phyloP scores from a whole-genome alignment of 1,140 invertebrate genomes.

The Pygmarrhopalites habei region DNA sequence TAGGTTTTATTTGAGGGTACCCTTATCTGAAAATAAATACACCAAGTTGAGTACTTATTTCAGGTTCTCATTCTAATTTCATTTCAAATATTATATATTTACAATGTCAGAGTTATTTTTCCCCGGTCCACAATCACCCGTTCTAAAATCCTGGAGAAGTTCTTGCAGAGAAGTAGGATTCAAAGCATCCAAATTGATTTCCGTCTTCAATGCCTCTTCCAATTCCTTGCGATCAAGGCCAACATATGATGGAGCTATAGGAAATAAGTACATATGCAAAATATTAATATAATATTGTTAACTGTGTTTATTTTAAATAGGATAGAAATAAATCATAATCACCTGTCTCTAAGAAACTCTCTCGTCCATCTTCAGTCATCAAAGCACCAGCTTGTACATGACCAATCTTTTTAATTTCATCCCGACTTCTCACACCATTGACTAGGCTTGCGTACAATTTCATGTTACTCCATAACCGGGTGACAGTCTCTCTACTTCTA shows the following conservation, averaged over 20 bases:
- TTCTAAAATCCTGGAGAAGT: constrained; percentile 23
- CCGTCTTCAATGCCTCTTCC: constrained; percentile 12
- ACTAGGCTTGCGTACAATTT: constrained; percentile 12
- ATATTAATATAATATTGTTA: too few relatives aligned
- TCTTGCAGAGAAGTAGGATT: constrained; percentile 11
- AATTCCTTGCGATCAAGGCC: constrained; percentile 2
- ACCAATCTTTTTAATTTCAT: not conserved
- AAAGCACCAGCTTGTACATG: constrained; percentile 1
- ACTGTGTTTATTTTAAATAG: too few relatives aligned
- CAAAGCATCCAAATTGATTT: constrained; percentile 20
- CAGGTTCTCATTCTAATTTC: not conserved
- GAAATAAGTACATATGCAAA: too few relatives aligned
- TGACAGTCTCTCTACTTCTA: constrained; percentile 1
- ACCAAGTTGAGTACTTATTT: too few relatives aligned
- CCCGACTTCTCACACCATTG: not conserved
- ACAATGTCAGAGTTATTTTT: constrained; percentile 14
- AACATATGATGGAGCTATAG: constrained; percentile 3
- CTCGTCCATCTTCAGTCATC: constrained; percentile 4
- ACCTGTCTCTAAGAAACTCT: constrained; percentile 9
- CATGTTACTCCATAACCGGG: not conserved
- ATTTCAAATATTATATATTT: not conserved
- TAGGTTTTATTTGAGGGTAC: not conserved
- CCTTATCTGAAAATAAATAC: too few relatives aligned
- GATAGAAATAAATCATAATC: too few relatives aligned
- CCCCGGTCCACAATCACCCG: constrained; percentile 11